Evolutionary conservation across 2,888 invertebrate genomes (phyloP), one percentile per base, ranked within the genome.

Genomic region (Hartigia nigra): DNA sequence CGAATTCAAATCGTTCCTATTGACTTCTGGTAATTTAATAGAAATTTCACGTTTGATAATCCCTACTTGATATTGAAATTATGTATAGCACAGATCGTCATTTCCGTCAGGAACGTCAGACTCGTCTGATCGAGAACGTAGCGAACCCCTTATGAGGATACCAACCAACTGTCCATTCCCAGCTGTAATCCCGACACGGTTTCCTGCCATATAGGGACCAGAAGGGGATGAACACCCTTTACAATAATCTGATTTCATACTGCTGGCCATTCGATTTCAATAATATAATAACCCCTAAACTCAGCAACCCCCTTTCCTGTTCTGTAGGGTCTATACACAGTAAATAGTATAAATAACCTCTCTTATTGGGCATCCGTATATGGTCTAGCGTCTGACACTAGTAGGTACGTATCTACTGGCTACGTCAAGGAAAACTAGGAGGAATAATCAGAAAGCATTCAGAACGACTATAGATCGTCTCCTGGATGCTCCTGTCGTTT

Each of bases 241-340:
- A 80, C 82, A 84, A 84, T 88, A 88, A 89, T 87, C 88, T 85
- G 86, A 87, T 87, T 88, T 81, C 79, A 74, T 36, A 78, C 77
- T 78, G 80, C 79, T 82, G 83, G 81, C 83, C 86, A 86, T 87
- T 88, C 87, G 87, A 88, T 88, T 87, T 85, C 87, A 86, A 88
- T 89, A 88, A 87, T 86, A 86, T 86, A 87, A 88, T 88, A 88
- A 88, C 86, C 83, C 78, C 75, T 82, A 81, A 84, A 86, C 85
- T 84, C 81, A 80, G 80, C 82, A 81, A 12, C 23, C 39, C 39
- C 78, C 78, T 74, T 74, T 36, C 70, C 9, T 36, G 39, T 39
- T n/a, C n/a, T n/a, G n/a, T n/a, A n/a, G n/a, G n/a, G n/a, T n/a
- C n/a, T n/a, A 5, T 55, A 55, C 39, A 9, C 23, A 14, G 39